Conservation (phyloP, 1,140 invertebrate genomes). For the Ceratoteleas bidentatus region DNA sequence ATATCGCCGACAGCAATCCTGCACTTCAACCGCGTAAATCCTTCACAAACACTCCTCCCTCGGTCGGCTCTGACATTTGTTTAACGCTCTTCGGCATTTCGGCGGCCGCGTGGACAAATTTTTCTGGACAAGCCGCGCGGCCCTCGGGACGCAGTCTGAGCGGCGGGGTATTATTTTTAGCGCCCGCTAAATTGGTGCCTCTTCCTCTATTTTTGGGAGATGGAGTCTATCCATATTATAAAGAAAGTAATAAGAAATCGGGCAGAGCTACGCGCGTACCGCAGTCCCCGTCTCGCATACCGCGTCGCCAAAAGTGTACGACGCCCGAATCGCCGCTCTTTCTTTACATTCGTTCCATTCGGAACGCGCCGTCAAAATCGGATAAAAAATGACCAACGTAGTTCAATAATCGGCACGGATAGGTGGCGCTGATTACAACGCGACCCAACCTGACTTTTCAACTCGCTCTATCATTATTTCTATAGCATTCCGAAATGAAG, state of each 20-base stretch:
- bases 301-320: conserved; percentile 58
- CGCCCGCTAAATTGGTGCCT: conserved; percentile 75
- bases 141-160: conserved; percentile 62
- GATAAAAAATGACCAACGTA: conserved; percentile 23
- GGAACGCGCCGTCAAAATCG: conserved; percentile 29
- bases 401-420: not conserved
- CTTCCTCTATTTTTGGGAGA: conserved; percentile 77
- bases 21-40: too few species aligned
- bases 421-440: too few species aligned
- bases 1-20: too few species aligned
- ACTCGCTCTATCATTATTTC: too few species aligned
- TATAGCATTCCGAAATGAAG: not conserved
- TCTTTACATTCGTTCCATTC: conserved; percentile 53
- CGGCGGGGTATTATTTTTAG: conserved; percentile 78
- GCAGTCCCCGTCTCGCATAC: conserved; percentile 52
- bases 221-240: conserved; percentile 71
- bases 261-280: conserved; percentile 52
- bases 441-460: too few species aligned
- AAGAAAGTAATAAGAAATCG: conserved; percentile 71
- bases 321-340: conserved; percentile 48
- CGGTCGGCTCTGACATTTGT: not conserved
- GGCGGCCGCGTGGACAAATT: conserved; percentile 22
- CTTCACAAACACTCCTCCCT: too few species aligned
- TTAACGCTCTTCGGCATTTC: conserved; percentile 9
- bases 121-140: conserved; percentile 59